Base-by-base conservation (phyloP, 1,140 invertebrate genomes). In the Drosophila tani region DNA sequence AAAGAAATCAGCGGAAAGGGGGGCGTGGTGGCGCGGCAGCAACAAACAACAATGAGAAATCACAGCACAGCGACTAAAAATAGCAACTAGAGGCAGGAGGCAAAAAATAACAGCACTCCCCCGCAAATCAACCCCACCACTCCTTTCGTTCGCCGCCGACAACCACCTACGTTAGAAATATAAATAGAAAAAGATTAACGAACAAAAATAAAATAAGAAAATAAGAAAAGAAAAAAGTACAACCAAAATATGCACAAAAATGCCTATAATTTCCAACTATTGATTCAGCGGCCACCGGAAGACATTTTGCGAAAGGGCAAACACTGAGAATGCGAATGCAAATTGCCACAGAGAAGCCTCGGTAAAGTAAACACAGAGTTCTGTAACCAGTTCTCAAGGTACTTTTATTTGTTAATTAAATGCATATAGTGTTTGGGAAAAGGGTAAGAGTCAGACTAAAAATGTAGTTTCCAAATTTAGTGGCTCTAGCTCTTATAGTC, bases 21-120 rank as follows among this genome's bases (percentile, higher is more conserved):
- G 24, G 46, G 24, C 57, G 19, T 41, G 35, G 24, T 6, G n/a
- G 21, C 7, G 17, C 41, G 76, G 47, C 82, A 79, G 73, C 82
- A 82, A 75, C 79, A 81, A 81, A 86, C 78, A 85, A 86, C 82
- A 85, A 85, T 85, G 82, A 85, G 63, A 81, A 85, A 85, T 85
- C 82, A 85, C 82, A 82, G 82, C 69, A 80, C n/a, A 85, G 82
- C 82, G 71, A 86, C 82, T 86, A 86, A 86, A 86, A 86, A 85
- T 85, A 85, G 82, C 69, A 75, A 81, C 76, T 64, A 49, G 41
- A 43, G 65, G 58, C 38, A 55, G 45, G 51, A 63, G 45, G 46
- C 50, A 76, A 63, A 77, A 77, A 57, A 71, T 49, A 79, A 66
- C 60, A 74, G 40, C 45, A 60, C 57, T 55, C 77, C 67, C 56